Evolutionary conservation across 2,113 vertebrate species (phyloP).

Genomic region (Orthonyx spaldingii): DNA sequence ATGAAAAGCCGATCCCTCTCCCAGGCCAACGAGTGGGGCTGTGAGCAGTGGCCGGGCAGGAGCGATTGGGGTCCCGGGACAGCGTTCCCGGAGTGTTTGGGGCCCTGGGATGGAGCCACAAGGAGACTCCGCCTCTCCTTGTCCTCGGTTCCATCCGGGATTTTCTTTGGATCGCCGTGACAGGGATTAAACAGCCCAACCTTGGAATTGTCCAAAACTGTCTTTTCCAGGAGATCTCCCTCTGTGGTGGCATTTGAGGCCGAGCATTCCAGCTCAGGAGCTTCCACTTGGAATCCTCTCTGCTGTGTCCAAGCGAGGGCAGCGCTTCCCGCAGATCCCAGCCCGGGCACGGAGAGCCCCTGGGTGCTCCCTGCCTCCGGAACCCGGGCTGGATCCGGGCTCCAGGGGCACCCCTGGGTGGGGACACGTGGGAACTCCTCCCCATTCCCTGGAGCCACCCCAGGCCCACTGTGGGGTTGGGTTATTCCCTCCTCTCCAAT

Average conservation of each 20-base stretch:
- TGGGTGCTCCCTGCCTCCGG: background rate
- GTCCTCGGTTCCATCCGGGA: background rate
- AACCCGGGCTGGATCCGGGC: rapidly evolving
- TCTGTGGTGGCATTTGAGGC: background rate
- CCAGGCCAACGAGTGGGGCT: rapidly evolving
- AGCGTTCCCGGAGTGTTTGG: background rate
- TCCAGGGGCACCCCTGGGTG: background rate
- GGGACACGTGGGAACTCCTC: rapidly evolving
- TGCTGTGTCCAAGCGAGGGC: rapidly evolving
- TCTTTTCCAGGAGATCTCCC: background rate
- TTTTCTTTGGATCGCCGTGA: background rate
- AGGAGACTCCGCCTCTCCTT: background rate
- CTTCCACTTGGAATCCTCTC: background rate
- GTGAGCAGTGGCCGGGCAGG: background rate
- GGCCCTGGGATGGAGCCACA: background rate
- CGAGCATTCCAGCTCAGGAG: background rate
- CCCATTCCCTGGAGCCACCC: background rate
- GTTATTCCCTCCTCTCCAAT: background rate
- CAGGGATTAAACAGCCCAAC: background rate
- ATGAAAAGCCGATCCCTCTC: background rate
- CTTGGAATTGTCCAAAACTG: background rate
- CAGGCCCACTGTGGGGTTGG: rapidly evolving
- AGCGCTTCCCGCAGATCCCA: rapidly evolving
- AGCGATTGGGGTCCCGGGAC: rapidly evolving
- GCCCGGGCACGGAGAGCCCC: rapidly evolving